Evolutionary conservation across 1,140 invertebrate species (phyloP), one percentile per base, ranked within the genome.

Genomic region (Aphaenogaster floridana): DNA sequence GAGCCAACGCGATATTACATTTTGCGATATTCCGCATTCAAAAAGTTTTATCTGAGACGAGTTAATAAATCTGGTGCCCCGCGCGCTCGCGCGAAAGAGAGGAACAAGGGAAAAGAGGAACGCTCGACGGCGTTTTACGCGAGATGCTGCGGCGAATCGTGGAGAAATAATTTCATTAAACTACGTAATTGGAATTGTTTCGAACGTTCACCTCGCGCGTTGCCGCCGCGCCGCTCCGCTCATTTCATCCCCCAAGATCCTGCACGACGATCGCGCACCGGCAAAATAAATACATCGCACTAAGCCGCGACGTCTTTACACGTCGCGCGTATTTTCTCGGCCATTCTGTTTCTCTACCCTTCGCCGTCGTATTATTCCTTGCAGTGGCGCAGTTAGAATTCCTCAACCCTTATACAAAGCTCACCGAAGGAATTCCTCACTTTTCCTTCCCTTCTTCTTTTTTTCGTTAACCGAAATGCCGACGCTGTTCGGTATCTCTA

Each of bases 61-160:
- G 87, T 93, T 91, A 90, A 91, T 90, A 84, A 90, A 88, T 87
- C 78, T 76, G 77, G 88, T 86, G 86, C 87, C 88, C 89, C 86
- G 87, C 88, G 63, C n/a, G 11, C 21, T 42, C 21, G 2, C 86
- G n/a, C 50, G 48, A 45, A 54, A 59, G 28, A 63, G 69, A 21
- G 42, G 17, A 42, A 48, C 34, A 61, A 42, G 34, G 42, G 72
- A 42, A 84, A 54, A 84, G 52, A 84, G 69, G 64, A 28, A 17
- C 39, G 68, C 79, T 52, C 78, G 78, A 42, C 78, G 28, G 54
- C 69, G 42, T 76, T 84, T 84, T 84, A 61, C 69, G 64, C 69
- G 69, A 84, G 80, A 84, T 63, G 80, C 69, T 76, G 69, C 80
- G 80, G 69, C 80, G 80, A 74, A 74, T 83, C 80, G 80, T 71